These are phyloP conservation scores for Trypoxylus dichotomus DNA, from an alignment of 1,140 invertebrate genomes.

Conservation along the genomic window DNA sequence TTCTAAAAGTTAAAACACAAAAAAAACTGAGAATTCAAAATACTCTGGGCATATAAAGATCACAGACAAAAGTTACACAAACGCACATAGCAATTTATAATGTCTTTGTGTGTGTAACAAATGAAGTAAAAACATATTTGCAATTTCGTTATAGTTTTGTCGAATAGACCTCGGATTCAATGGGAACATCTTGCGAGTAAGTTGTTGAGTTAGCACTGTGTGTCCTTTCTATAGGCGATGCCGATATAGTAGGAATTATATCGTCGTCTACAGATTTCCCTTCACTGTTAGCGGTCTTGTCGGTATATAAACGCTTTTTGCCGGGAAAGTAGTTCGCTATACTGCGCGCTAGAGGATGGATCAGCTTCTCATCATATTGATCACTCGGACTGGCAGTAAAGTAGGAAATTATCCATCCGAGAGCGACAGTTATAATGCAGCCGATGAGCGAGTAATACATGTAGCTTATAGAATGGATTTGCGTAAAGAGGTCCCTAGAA, in stretches of 20 bases:
- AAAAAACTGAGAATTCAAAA: background rate
- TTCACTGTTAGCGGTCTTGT: conserved; percentile 25
- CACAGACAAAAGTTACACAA: background rate
- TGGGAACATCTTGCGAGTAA: conserved; percentile 33
- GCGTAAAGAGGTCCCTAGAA: conserved; percentile 59
- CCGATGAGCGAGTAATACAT: conserved; percentile 77
- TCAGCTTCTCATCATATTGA: conserved; percentile 66
- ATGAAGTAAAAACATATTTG: background rate
- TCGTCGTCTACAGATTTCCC: conserved; percentile 18
- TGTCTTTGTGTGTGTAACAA: conserved; percentile 4
- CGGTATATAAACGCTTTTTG: conserved; percentile 49
- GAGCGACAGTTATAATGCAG: conserved; percentile 64
- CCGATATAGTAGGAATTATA: conserved; percentile 12
- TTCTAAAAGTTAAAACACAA: conserved; percentile 11
- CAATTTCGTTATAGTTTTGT: conserved; percentile 31
- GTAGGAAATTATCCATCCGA: conserved; percentile 67
- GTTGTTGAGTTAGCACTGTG: background rate
- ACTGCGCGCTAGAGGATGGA: conserved; percentile 66
- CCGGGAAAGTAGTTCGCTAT: conserved; percentile 61
- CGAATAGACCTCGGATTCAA: conserved; percentile 34
- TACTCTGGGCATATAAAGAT: background rate
- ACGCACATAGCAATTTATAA: background rate
- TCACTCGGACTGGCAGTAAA: conserved; percentile 65
- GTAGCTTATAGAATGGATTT: conserved; percentile 69
- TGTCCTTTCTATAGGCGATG: background rate